Percentiles rank a stretch among this genome's conserved stretches.
Conservation (phyloP, 2,888 invertebrate species). For the Toxonevra muliebris region DNA sequence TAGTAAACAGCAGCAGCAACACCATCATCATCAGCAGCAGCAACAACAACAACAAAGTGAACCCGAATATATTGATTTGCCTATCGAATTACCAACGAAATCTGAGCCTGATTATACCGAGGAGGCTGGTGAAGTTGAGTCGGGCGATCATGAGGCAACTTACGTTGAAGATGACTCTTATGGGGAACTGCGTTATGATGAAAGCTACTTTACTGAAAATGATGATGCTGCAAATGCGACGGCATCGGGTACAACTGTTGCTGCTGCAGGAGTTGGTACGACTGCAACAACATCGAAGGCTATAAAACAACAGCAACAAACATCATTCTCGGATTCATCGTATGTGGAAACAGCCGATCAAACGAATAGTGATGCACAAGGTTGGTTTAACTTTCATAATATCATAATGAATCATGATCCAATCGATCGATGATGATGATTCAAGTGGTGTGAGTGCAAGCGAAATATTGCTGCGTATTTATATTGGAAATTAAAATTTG, state of each 20-base stretch:
- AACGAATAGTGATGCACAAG: slow-evolving; percentile 65
- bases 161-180: slow-evolving; percentile 75
- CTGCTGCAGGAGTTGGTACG: slow-evolving; percentile 37
- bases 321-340: slow-evolving; percentile 60
- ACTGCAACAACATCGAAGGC: slow-evolving; percentile 61
- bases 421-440: slow-evolving; percentile 10
- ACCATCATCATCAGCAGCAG: slow-evolving; percentile 40
- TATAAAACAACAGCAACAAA: slow-evolving; percentile 52
- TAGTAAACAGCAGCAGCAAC: slow-evolving; percentile 29
- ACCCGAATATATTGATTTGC: slow-evolving; percentile 65
- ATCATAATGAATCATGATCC: slow-evolving; percentile 7
- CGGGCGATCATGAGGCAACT: slow-evolving; percentile 71
- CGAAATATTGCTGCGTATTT: slow-evolving; percentile 12
- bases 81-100: slow-evolving; percentile 70
- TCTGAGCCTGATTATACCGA: slow-evolving; percentile 75
- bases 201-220: slow-evolving; percentile 65
- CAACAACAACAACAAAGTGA: slow-evolving; percentile 53
- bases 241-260: slow-evolving; percentile 43
- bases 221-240: slow-evolving; percentile 58
- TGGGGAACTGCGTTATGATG: slow-evolving; percentile 70
- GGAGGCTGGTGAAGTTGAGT: slow-evolving; percentile 72
- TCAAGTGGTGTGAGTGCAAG: slow-evolving; percentile 21
- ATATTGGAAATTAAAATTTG: background rate
- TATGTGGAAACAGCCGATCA: slow-evolving; percentile 64
- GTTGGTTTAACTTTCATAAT: slow-evolving; percentile 53